phyloP scores from a whole-genome alignment of 1,140 invertebrate species.

The Caenorhabditis elegans region DNA sequence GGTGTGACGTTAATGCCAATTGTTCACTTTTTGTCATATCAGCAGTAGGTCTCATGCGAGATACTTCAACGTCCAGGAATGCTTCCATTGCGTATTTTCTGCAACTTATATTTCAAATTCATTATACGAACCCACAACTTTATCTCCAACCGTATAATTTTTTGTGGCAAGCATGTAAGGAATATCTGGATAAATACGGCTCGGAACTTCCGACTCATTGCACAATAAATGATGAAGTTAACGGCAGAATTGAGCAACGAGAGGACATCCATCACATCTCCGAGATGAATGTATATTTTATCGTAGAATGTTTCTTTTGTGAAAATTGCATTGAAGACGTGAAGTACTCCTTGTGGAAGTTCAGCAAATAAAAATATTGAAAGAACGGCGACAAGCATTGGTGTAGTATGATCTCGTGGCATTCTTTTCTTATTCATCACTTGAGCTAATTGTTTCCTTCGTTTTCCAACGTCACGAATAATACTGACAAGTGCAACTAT shows the following conservation, averaged over 20 bases:
- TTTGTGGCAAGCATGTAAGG: constrained; percentile 51
- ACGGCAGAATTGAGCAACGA: constrained; percentile 87
- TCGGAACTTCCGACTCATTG: constrained; percentile 88
- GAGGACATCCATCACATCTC: constrained; percentile 86
- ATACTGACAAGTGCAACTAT: constrained; percentile 68
- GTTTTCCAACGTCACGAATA: constrained; percentile 67
- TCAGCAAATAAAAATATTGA: constrained; percentile 83
- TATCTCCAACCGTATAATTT: neutral
- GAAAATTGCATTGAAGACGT: constrained; percentile 67
- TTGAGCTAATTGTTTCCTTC: constrained; percentile 66
- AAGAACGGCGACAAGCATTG: constrained; percentile 84
- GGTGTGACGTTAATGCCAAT: constrained; percentile 36
- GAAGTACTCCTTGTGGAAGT: constrained; percentile 74
- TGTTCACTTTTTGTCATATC: constrained; percentile 42
- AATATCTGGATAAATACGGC: constrained; percentile 72
- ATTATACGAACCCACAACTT: neutral
- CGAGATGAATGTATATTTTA: constrained; percentile 72
- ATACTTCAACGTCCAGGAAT: constrained; percentile 21
- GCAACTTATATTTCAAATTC: neutral
- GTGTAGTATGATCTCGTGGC: constrained; percentile 74
- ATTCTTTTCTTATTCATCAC: constrained; percentile 65
- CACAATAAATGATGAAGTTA: constrained; percentile 90
- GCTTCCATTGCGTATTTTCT: constrained; percentile 34
- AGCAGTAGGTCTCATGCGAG: constrained; percentile 32
- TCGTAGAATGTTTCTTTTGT: constrained; percentile 65